Conservation (phyloP, 2,113 vertebrate species). For the Eulemur macaco region DNA sequence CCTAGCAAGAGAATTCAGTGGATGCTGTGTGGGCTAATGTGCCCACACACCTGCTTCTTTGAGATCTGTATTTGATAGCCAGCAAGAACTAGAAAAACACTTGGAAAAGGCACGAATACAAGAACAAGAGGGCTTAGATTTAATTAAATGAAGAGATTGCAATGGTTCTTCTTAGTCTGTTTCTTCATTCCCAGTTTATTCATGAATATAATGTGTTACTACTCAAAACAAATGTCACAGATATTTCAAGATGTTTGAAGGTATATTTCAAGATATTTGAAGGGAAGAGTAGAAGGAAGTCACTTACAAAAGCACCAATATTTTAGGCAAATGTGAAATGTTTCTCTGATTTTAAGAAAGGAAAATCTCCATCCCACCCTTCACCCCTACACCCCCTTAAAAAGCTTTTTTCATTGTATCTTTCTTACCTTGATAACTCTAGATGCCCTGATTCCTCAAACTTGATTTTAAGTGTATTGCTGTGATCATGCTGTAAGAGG, state of each 20-base stretch:
- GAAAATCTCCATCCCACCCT: not conserved
- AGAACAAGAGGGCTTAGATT: not conserved
- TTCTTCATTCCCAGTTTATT: constrained; percentile 39
- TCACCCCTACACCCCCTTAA: not conserved
- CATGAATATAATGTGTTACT: constrained; percentile 35
- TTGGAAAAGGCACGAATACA: not conserved
- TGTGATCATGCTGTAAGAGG: constrained; percentile 39
- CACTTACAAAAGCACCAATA: not conserved
- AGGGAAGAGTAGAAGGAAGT: constrained; percentile 1
- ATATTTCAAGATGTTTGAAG: constrained; percentile 3
- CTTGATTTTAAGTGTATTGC: constrained; percentile 39
- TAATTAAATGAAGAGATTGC: not conserved
- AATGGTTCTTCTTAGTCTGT: not conserved
- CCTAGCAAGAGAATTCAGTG: not conserved
- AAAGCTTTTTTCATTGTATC: constrained; percentile 12
- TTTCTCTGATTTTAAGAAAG: constrained; percentile 27
- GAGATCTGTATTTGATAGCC: not conserved
- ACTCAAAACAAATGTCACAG: constrained; percentile 30
- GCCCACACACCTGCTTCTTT: not conserved
- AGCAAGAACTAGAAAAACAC: constrained; percentile 17
- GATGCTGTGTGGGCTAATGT: not conserved
- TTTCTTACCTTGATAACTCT: constrained; percentile 22
- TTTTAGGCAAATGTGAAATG: constrained; percentile 47
- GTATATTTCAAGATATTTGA: constrained; percentile 15
- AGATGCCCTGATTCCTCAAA: constrained; percentile 40